A percentile compares a stretch with the other conserved stretches of the same genome.
Evolutionary conservation across 2,797 vertebrate genomes (phyloP).

Genomic region (Ctenochaetus hawaiiensis): DNA sequence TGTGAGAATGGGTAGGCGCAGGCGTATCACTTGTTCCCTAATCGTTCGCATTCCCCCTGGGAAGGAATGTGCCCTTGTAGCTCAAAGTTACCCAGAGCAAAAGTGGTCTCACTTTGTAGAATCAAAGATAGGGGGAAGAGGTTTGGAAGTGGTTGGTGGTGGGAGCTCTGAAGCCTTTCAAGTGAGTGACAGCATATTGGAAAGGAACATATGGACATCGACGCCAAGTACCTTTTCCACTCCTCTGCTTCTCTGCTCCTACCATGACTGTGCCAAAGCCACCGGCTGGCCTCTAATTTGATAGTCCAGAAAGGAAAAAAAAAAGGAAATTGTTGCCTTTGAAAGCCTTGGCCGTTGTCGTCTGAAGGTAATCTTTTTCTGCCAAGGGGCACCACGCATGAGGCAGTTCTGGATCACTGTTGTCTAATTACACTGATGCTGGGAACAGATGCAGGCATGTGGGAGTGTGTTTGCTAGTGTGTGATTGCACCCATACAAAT

Average conservation of each 20-base stretch:
- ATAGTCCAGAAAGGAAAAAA: conserved; percentile 60
- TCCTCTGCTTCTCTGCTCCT: conserved; percentile 37
- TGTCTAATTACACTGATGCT: conserved; percentile 63
- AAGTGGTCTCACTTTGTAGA: conserved; percentile 48
- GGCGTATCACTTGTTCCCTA: conserved; percentile 49
- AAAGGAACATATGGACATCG: conserved; percentile 47
- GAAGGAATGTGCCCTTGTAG: conserved; percentile 69
- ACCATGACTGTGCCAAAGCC: conserved; percentile 56
- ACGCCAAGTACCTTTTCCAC: conserved; percentile 52
- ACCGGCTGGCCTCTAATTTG: conserved; percentile 72
- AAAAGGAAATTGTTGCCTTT: conserved; percentile 64
- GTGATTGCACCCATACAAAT: conserved; percentile 1
- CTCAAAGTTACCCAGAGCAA: conserved; percentile 39
- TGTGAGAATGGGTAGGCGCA: conserved; percentile 49
- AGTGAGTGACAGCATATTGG: conserved; percentile 63
- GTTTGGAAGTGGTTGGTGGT: not conserved
- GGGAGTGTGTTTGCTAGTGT: conserved; percentile 1
- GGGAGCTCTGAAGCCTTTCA: conserved; percentile 38
- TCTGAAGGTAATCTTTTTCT: conserved; percentile 62
- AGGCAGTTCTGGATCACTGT: conserved; percentile 49
- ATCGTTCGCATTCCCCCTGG: conserved; percentile 51
- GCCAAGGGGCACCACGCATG: conserved; percentile 37
- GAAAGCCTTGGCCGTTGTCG: conserved; percentile 31
- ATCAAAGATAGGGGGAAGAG: conserved; percentile 18
- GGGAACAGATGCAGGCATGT: conserved; percentile 38